Evolutionary conservation across 2,888 invertebrate species (phyloP), one percentile per base, ranked within the genome.

Genomic region (Erebia aethiops): DNA sequence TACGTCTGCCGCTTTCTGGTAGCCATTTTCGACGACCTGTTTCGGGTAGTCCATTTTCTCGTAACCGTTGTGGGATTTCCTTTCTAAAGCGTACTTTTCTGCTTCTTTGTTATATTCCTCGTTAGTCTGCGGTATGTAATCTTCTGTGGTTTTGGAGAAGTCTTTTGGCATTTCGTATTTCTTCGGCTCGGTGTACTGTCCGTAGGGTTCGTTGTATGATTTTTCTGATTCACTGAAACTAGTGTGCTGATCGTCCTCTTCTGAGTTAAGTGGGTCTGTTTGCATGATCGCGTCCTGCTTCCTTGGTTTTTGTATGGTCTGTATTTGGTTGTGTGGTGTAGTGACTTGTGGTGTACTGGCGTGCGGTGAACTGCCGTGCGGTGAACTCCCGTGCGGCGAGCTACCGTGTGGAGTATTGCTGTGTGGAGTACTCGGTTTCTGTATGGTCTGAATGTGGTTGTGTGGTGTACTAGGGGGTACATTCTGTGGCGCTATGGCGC

Each of bases 201-300:
- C 61, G 52, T 76, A 75, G 11, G 73, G 70, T 11, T 80, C 81
- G 1, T 77, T 76, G 16, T 76, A 74, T 63, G 80, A 81, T 26
- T 75, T 79, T 14, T 83, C 82, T 0, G 81, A 79, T 0, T 68
- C 88, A n/a, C 86, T 87, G 66, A 87, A 87, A 2, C 82, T 85
- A 0, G 84, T 81, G 1, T 77, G 75, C 1, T 74, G 73, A 18
- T 89, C 87, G 2, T 90, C 91, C 4, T 90, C 92, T 3, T 90
- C 90, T 0, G 85, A 85, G 0, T 81, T 82, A 0, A 90, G 83
- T 0, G 93, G 92, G 71, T 93, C 93, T 0, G 93, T 93, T 74
- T 93, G 93, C 90, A 93, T 93, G 63, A 90, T 81, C 0, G 93
- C 93, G 71, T 93, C 93, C 54, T 93, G 93, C 52, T 92, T 93